Evolutionary conservation across 2,888 invertebrate species (phyloP).

Genomic region (Heteromurus nitidus): DNA sequence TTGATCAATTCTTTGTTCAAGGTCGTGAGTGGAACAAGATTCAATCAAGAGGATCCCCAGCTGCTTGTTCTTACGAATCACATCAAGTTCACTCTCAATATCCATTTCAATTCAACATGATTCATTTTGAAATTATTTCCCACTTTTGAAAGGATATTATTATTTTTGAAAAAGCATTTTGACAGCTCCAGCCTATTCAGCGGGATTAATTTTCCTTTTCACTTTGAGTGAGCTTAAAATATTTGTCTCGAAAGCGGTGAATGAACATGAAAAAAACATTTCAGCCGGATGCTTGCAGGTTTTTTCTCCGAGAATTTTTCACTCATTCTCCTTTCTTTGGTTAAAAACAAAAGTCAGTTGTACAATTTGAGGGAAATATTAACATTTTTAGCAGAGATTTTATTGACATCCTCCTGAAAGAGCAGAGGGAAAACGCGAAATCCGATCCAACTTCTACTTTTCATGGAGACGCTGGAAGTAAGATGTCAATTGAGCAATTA

Average conservation of each 20-base stretch:
- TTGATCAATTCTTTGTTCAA: constrained; percentile 39
- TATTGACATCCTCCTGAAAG: constrained; percentile 33
- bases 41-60: constrained; percentile 24
- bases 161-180: too few species aligned
- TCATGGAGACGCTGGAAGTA: constrained; percentile 17
- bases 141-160: too few species aligned
- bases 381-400: too few species aligned
- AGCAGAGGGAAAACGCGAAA: constrained; percentile 36
- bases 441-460: constrained; percentile 35
- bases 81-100: too few species aligned
- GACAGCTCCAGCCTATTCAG: not conserved
- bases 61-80: not conserved
- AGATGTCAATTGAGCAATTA: too few species aligned
- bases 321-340: too few species aligned
- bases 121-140: too few species aligned
- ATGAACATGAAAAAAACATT: constrained; percentile 31
- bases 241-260: constrained; percentile 27
- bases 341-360: too few species aligned
- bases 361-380: too few species aligned
- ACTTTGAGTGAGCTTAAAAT: not conserved
- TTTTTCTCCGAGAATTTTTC: too few species aligned
- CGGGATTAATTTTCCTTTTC: constrained; percentile 1
- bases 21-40: constrained; percentile 7
- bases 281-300: constrained; percentile 6
- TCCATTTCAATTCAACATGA: too few species aligned